Evolutionary conservation across 1,140 invertebrate species (phyloP).

Genomic region (Mamestra configurata): DNA sequence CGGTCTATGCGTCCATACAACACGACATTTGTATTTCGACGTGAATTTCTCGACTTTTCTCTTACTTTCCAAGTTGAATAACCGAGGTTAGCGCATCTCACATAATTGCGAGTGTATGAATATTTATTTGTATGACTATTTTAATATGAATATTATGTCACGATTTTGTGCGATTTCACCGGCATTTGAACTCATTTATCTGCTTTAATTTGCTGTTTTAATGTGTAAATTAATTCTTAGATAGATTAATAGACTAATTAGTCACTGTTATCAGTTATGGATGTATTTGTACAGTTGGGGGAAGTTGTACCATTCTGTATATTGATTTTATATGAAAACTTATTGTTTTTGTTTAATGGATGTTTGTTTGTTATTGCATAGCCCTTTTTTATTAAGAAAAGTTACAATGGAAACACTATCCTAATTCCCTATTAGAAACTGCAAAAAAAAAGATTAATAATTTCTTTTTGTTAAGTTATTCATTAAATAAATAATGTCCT

Average conservation of each 20-base stretch:
- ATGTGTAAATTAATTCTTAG: constrained; percentile 8
- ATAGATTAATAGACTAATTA: not conserved
- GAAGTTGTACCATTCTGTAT: not conserved
- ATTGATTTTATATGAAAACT: not conserved
- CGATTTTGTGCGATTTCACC: constrained; percentile 15
- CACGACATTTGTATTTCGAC: constrained; percentile 61
- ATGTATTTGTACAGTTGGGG: not conserved
- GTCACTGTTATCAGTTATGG: not conserved
- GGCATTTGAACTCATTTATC: not conserved
- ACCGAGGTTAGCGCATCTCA: constrained; percentile 65
- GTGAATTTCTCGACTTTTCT: constrained; percentile 79
- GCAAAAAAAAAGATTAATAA: too few relatives aligned
- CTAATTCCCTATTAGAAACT: too few relatives aligned
- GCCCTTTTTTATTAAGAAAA: too few relatives aligned
- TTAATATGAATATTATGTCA: constrained; percentile 38
- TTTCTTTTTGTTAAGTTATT: too few relatives aligned
- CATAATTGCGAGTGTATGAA: constrained; percentile 62
- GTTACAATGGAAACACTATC: too few relatives aligned
- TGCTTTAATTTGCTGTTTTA: constrained; percentile 13
- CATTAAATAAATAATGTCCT: too few relatives aligned
- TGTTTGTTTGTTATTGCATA: too few relatives aligned
- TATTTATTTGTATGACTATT: constrained; percentile 36
- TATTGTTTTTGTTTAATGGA: too few relatives aligned
- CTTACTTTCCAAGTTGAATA: constrained; percentile 81
- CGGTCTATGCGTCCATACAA: constrained; percentile 57